Conservation (phyloP, 2,113 vertebrate genomes). For the Leuciscus idus region DNA sequence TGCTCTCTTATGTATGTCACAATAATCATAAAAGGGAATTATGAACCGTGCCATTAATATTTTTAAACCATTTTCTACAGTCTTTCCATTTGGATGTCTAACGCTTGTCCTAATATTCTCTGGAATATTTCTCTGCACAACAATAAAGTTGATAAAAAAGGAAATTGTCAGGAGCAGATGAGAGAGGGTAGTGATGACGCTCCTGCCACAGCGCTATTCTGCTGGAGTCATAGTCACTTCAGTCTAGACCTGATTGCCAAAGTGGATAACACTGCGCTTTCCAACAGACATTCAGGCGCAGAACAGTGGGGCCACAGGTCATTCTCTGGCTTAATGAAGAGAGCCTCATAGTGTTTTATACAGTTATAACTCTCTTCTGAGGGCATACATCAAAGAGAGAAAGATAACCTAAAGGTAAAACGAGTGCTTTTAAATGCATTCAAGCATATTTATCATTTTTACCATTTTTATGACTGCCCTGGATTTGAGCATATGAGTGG, state of each 20-base stretch:
- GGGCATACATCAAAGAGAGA: background rate
- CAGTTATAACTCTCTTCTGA: constrained; percentile 29
- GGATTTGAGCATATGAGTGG: background rate
- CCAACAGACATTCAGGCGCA: constrained; percentile 38
- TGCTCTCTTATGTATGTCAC: background rate
- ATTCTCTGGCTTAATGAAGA: constrained; percentile 40
- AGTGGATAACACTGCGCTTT: constrained; percentile 54
- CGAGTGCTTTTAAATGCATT: background rate
- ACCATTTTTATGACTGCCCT: background rate
- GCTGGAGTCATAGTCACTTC: constrained; percentile 40
- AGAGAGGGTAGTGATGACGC: constrained; percentile 16
- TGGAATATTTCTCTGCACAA: background rate
- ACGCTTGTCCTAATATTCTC: background rate
- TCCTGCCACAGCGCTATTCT: constrained; percentile 13
- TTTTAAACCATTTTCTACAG: background rate
- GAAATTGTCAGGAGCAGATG: constrained; percentile 9
- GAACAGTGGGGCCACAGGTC: constrained; percentile 24
- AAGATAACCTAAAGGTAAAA: background rate
- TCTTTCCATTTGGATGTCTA: background rate
- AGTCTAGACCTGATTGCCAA: constrained; percentile 57
- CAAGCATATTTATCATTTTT: background rate
- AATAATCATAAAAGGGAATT: background rate
- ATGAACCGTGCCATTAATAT: background rate
- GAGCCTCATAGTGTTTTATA: constrained; percentile 39
- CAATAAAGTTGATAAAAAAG: constrained; percentile 12